Percentiles rank a stretch among this genome's conserved stretches.
These are phyloP conservation scores for Cromileptes altivelis DNA, from an alignment of 2,113 vertebrate genomes.

Conservation along the genomic window DNA sequence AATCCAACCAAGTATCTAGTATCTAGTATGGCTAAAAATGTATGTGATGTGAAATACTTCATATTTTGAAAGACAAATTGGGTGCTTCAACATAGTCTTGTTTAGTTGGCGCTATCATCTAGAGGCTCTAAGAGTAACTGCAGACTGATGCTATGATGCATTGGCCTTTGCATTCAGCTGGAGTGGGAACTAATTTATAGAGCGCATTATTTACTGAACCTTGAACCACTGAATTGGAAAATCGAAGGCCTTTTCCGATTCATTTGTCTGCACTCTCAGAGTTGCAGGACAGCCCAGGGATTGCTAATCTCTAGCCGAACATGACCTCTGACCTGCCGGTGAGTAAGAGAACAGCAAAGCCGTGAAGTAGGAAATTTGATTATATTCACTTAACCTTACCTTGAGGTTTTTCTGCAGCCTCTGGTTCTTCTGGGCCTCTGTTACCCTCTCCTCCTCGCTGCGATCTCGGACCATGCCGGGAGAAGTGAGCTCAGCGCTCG, in stretches of 20 bases:
- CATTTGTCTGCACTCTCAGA: background rate
- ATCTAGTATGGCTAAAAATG: too few relatives aligned
- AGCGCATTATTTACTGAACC: too few relatives aligned
- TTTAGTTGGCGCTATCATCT: too few relatives aligned
- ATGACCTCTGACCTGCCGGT: conserved; percentile 21
- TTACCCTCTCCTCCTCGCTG: conserved; percentile 94
- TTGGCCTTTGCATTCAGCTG: too few relatives aligned
- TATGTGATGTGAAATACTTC: too few relatives aligned
- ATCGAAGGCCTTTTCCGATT: too few relatives aligned
- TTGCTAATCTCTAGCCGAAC: conserved; percentile 14
- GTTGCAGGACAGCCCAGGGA: background rate
- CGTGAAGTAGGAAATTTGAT: background rate
- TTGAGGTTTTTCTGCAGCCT: conserved; percentile 95
- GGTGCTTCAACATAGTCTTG: too few relatives aligned
- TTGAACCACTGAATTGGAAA: too few relatives aligned
- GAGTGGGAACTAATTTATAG: too few relatives aligned
- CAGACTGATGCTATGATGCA: too few relatives aligned
- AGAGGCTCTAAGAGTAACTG: too few relatives aligned
- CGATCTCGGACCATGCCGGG: conserved; percentile 92
- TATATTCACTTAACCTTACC: conserved; percentile 79
- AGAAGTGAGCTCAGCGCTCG: conserved; percentile 91
- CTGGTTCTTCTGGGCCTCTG: conserved; percentile 96
- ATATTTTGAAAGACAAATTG: too few relatives aligned
- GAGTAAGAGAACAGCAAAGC: background rate
- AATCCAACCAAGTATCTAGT: background rate